Conservation (phyloP, 2,113 vertebrate genomes). For the Oceanodroma tethys region DNA sequence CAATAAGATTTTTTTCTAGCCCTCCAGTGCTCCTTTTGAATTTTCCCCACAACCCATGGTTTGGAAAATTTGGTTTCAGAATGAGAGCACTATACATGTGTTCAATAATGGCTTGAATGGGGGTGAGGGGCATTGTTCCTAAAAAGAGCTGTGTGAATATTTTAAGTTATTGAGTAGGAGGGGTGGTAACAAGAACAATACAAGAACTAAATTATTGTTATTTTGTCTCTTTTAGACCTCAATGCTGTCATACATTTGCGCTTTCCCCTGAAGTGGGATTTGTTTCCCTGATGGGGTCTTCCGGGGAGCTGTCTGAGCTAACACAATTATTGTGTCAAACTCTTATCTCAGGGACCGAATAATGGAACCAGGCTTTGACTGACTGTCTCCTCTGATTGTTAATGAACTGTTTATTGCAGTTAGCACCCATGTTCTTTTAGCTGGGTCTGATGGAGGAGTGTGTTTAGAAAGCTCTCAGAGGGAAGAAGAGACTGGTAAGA, state of each 20-base stretch:
- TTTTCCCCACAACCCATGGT: background rate
- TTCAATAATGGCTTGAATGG: background rate
- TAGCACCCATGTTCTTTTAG: background rate
- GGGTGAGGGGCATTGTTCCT: background rate
- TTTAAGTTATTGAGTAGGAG: conserved; percentile 14
- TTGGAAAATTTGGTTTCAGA: conserved; percentile 41
- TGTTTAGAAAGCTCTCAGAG: background rate
- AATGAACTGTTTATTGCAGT: background rate
- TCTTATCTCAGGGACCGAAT: background rate
- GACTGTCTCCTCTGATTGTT: background rate
- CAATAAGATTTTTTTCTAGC: background rate
- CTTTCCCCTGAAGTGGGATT: background rate
- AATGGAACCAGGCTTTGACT: background rate
- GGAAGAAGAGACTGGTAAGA: background rate
- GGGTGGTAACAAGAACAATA: background rate
- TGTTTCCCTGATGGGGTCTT: background rate
- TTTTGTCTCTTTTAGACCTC: conserved; percentile 23
- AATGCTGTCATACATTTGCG: background rate
- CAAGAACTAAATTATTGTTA: conserved; percentile 10
- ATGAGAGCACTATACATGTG: background rate
- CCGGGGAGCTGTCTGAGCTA: background rate
- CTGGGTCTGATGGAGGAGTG: background rate
- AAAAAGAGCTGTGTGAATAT: conserved; percentile 27
- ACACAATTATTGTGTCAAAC: conserved; percentile 25
- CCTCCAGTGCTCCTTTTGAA: background rate